Conservation (phyloP, 2,888 invertebrate genomes). For the Archaeoteleia sp. region DNA sequence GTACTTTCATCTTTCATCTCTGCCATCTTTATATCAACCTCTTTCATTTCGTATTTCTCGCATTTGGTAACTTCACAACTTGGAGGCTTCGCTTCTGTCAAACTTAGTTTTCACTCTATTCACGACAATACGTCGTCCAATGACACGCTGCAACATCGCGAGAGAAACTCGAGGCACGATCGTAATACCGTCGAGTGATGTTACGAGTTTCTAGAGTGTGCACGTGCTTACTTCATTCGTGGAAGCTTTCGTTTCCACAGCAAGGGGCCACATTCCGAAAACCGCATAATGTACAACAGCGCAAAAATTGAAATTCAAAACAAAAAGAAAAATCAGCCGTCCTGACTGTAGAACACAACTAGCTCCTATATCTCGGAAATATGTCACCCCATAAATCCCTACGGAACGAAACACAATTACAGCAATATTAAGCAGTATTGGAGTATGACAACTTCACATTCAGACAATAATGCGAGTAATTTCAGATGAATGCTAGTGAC, state of each 20-base stretch:
- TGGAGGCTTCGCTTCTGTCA: constrained; percentile 52
- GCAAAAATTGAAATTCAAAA: background rate
- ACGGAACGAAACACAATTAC: too few relatives aligned
- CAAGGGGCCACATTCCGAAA: constrained; percentile 28
- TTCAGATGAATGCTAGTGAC: too few relatives aligned
- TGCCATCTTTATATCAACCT: constrained; percentile 18
- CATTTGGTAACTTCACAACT: constrained; percentile 57
- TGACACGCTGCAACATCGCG: constrained; percentile 38
- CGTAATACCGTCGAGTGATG: constrained; percentile 43
- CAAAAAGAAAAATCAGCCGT: too few relatives aligned
- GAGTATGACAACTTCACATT: too few relatives aligned
- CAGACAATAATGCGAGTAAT: too few relatives aligned
- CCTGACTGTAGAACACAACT: too few relatives aligned
- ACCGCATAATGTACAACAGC: constrained; percentile 8
- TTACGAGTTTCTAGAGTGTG: constrained; percentile 35
- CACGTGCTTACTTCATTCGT: constrained; percentile 22
- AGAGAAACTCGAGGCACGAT: constrained; percentile 34
- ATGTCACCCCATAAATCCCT: too few relatives aligned
- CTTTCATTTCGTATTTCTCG: constrained; percentile 28
- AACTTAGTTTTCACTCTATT: constrained; percentile 59
- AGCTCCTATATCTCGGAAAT: too few relatives aligned
- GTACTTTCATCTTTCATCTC: constrained; percentile 21
- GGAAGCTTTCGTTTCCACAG: constrained; percentile 20
- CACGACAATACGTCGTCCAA: constrained; percentile 52
- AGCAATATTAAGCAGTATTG: too few relatives aligned